Evolutionary conservation across 2,113 vertebrate genomes (phyloP), one percentile per base, ranked within the genome.

Genomic region (Willisornis vidua): DNA sequence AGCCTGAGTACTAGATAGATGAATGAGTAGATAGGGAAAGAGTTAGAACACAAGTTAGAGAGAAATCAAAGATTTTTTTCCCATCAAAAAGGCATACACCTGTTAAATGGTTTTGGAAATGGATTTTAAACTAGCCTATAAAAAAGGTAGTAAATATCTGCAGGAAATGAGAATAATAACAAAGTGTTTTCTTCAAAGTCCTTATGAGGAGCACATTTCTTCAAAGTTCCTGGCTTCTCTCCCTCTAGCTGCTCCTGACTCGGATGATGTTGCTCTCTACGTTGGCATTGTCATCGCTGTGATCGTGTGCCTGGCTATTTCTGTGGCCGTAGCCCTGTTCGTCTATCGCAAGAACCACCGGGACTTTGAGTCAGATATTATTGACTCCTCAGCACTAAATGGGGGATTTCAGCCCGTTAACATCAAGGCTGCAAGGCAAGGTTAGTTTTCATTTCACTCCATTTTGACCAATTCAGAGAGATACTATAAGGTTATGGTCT

Each of bases 321-420:
- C 98, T 0, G 98, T 99, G 86, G 98, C 97, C 1, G 98, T 99
- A 97, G 99, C 99, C 4, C 98, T 99, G 16, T 99, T 99, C 26
- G 98, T 99, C 43, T 99, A 99, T 80, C 99, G 99, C 87, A 99
- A 99, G 97, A 99, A 99, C 31, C 99, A 99, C 86, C 98, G 98
- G 2, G 99, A 99, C 97, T 99, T 99, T 52, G 99, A 99, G 92
- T 99, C 99, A 0, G 99, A 99, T 84, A 99, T 99, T 73, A 99
- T 99, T 19, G 99, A 99, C 97, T 99, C 99, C 33, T 99, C 99
- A 0, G 99, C 99, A 0, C 98, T 99, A 5, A 99, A 99, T 3
- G 99, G 99, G 31, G 99, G 99, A 61, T 99, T 99, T 93, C 99
- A 99, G 96, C 98, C 99, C 8, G 99, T 99, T 74, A 99, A 98